Evolutionary conservation across 2,113 vertebrate genomes (phyloP), one percentile per base, ranked within the genome.

Genomic region (Heteronetta atricapilla): DNA sequence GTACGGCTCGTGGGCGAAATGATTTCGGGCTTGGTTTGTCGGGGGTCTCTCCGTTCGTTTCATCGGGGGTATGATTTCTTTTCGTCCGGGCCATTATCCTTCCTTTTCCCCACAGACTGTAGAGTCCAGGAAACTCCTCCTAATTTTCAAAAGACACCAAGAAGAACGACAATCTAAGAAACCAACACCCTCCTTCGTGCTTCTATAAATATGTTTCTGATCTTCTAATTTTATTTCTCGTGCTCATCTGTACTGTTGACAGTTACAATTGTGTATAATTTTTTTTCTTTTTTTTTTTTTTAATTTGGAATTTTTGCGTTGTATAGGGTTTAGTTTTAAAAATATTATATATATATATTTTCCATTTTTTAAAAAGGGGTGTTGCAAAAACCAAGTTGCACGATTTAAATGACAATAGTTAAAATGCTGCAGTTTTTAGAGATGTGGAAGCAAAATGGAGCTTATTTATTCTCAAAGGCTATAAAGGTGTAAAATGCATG

Each of bases 371-470:
- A 96, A 98, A 96, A 92, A 97, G 97, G 98, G 98, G 97, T 98
- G 98, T 98, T 98, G 98, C 97, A 98, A 98, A 96, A 92, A 42
- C 19, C 40, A 40, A 97, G 97, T 98, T 98, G 98, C 98, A 99
- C 98, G 96, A 90, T 95, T 96, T 95, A 93, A 93, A 95, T 88
- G 94, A 96, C 96, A 85, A 96, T 98, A 98, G 98, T 98, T 98
- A 96, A 93, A 98, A 99, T 99, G 98, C 98, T 99, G 98, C 99
- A 99, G 97, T 99, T 99, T 99, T 98, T 98, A 98, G 98, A 97
- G 98, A 98, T 97, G 98, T 98, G 98, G 98, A 98, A 96, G 97
- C 93, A 80, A 96, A 97, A 94, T 88, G 95, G 97, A 98, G 98
- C 98, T 97, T 95, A 98, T 98, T 98, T 98, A 98, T 98, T 98